Conservation (phyloP, 2,113 vertebrate genomes). For the Crotalus horridus region DNA sequence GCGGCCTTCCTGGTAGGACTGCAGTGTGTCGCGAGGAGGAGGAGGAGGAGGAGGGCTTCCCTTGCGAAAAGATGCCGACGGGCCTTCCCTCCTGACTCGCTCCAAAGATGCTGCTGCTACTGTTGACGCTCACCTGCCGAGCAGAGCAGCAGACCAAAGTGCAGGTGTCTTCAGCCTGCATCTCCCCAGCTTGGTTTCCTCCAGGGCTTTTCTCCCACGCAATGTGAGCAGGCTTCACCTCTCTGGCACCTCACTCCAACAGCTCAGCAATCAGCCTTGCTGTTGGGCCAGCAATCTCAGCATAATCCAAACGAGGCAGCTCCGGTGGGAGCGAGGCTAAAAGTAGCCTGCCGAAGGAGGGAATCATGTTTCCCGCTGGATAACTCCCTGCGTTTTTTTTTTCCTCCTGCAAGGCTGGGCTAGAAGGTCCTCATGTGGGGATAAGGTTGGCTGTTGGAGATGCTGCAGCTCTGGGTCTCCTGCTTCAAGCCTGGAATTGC, state of each 20-base stretch:
- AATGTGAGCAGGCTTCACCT: neutral
- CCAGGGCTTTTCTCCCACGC: neutral
- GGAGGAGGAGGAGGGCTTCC: neutral
- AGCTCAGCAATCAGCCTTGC: neutral
- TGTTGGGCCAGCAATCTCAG: neutral
- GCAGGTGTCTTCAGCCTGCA: neutral
- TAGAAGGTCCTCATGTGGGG: neutral
- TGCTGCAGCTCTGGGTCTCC: neutral
- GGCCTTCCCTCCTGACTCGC: neutral
- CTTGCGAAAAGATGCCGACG: neutral
- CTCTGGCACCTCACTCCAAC: neutral
- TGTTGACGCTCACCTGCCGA: neutral
- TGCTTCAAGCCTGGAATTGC: neutral
- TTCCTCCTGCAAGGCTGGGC: neutral
- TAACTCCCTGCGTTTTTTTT: neutral
- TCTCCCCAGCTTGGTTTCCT: neutral
- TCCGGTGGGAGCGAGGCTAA: neutral
- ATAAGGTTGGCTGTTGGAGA: neutral
- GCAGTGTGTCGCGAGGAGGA: neutral
- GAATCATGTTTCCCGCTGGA: neutral
- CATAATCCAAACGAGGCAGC: slow-evolving; percentile 12
- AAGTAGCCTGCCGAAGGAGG: neutral
- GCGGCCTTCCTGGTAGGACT: neutral
- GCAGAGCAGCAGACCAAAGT: neutral
- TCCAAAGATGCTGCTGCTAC: neutral